Evolutionary conservation across 1,140 invertebrate genomes (phyloP), one percentile per base, ranked within the genome.

Genomic region (Phocides pigmalion): DNA sequence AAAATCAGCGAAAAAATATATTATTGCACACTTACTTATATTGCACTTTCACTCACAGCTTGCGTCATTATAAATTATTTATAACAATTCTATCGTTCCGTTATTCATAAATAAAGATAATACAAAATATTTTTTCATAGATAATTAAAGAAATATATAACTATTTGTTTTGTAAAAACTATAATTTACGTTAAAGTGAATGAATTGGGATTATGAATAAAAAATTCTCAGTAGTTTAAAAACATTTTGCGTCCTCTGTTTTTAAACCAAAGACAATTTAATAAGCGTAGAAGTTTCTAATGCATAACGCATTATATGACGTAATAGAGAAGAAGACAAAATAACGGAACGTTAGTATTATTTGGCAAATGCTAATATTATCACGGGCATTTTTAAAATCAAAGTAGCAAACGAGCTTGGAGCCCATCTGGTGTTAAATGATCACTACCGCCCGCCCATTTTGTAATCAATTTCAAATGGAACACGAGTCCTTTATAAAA

Each of bases 231-330:
- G 35, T 39, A 62, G 73, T 74, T 69, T 80, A 76, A 80, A 65
- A 72, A 84, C 66, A 70, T 51, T 61, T 71, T 80, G 80, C 86
- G 86, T 89, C 86, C 86, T 84, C 79, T 70, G 62, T 74, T 66
- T 37, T 79, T 73, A 78, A 49, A 51, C 76, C 62, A 46, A 42
- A 67, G 68, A 70, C 72, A 78, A 77, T 80, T 71, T 70, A 51
- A 54, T 25, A 17, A 47, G 2, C n/a, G 14, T 35, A 35, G 9
- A 12, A n/a, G 32, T 35, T 35, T 35, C 12, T 8, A 14, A 22
- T 15, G 14, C 2, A 12, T 64, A n/a, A n/a, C n/a, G n/a, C n/a
- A n/a, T n/a, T n/a, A n/a, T 47, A 44, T 62, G 11, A 9, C 41
- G n/a, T n/a, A n/a, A 59, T 44, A 25, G 37, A 42, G 1, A n/a